Conservation (phyloP, 2,797 vertebrate species). For the Schizothorax lantsangensis region DNA sequence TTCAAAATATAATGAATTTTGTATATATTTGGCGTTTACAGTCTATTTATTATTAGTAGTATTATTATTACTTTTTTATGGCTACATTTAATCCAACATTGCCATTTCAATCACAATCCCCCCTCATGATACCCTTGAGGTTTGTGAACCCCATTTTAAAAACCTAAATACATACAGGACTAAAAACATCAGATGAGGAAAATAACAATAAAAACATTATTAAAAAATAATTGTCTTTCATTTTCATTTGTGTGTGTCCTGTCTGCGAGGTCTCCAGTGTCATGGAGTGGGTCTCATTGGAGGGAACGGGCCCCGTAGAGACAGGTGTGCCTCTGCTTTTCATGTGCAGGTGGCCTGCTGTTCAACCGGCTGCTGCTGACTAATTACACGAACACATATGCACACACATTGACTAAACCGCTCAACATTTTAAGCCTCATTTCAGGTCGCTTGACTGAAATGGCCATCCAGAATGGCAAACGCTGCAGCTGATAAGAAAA, state of each 20-base stretch:
- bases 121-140: neutral
- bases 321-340: conserved; percentile 55
- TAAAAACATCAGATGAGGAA: neutral
- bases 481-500: conserved; percentile 4
- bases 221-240: neutral
- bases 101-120: neutral
- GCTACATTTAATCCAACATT: neutral
- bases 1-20: neutral
- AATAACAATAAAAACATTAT: neutral
- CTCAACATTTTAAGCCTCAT: conserved; percentile 27
- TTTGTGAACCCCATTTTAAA: conserved; percentile 2
- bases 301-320: conserved; percentile 1
- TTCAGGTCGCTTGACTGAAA: conserved; percentile 16
- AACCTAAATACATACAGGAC: neutral
- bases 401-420: conserved; percentile 36
- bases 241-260: conserved; percentile 13
- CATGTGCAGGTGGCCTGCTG: conserved; percentile 61
- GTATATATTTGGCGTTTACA: too few relatives aligned
- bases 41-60: neutral
- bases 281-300: neutral
- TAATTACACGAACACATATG: conserved; percentile 52
- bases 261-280: neutral
- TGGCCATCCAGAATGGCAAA: conserved; percentile 12
- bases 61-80: neutral
- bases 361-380: conserved; percentile 55